Percentiles rank a stretch among this genome's conserved stretches.
Conservation (phyloP, 37 sponge, comb jelly and placozoan genomes). For the Amphimedon queenslandica region DNA sequence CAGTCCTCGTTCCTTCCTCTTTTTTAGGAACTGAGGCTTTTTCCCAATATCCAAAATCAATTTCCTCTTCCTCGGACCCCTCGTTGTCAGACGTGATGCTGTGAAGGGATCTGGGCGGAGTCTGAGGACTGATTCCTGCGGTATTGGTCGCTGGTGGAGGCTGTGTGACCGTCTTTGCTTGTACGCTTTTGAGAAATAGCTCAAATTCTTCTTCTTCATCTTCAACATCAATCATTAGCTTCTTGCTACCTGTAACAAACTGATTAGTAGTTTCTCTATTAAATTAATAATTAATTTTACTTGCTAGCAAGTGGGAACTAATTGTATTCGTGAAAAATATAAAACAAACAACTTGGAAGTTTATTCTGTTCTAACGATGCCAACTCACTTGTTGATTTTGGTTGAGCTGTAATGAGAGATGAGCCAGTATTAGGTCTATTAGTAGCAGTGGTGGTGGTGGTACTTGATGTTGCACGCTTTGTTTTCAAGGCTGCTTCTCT, state of each 20-base stretch:
- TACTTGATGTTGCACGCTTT: neutral
- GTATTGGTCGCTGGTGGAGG: neutral
- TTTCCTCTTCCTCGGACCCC: constrained; percentile 4
- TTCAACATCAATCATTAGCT: constrained; percentile 3
- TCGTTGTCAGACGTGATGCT: constrained; percentile 1
- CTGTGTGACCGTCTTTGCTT: constrained; percentile 23
- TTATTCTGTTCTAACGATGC: too few relatives aligned
- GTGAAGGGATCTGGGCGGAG: neutral
- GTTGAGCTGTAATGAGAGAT: too few relatives aligned
- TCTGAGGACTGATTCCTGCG: neutral
- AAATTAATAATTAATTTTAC: too few relatives aligned
- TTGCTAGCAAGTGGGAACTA: too few relatives aligned
- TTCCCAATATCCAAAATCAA: constrained; percentile 35
- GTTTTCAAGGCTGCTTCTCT: constrained; percentile 33
- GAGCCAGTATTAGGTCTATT: neutral
- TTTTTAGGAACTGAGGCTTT: neutral
- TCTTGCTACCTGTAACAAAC: too few relatives aligned
- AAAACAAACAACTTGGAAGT: too few relatives aligned
- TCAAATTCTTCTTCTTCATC: constrained; percentile 50
- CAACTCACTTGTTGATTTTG: too few relatives aligned
- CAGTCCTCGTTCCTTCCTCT: neutral
- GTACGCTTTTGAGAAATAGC: constrained; percentile 38
- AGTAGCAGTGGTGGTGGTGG: neutral
- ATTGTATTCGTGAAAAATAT: too few relatives aligned
- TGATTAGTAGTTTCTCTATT: too few relatives aligned